Evolutionary conservation across 1,140 invertebrate genomes (phyloP).

Genomic region (Papilio polytes): DNA sequence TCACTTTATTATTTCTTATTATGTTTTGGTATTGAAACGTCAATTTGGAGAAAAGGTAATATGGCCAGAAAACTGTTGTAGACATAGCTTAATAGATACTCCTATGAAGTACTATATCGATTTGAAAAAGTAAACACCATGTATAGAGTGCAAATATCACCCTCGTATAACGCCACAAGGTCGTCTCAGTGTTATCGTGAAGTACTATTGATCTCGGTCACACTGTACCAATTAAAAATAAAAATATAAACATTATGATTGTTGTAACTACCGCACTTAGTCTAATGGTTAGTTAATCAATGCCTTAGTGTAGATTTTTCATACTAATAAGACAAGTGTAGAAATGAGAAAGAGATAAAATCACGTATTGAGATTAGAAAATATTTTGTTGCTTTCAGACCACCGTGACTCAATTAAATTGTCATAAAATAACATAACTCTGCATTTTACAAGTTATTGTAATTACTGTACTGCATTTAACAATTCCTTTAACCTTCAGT

Average conservation of each 20-base stretch:
- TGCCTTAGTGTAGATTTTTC: background rate
- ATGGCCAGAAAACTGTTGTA: background rate
- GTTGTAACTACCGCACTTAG: background rate
- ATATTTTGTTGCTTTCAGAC: too few relatives aligned
- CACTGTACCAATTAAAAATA: constrained; percentile 5
- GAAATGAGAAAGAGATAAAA: too few relatives aligned
- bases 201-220: constrained; percentile 15
- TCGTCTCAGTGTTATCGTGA: constrained; percentile 34
- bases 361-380: too few relatives aligned
- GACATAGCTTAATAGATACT: too few relatives aligned
- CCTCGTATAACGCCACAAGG: constrained; percentile 36
- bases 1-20: background rate
- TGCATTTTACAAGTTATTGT: background rate
- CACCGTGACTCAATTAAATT: background rate
- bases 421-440: background rate
- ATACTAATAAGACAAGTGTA: too few relatives aligned
- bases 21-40: background rate
- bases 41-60: background rate
- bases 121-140: constrained; percentile 3
- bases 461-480: background rate
- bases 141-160: constrained; percentile 31
- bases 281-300: background rate
- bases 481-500: background rate
- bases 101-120: background rate
- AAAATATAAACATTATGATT: background rate